Evolutionary conservation across 2,888 invertebrate genomes (phyloP), one percentile per base, ranked within the genome.

Genomic region (Hypsopygia costalis): DNA sequence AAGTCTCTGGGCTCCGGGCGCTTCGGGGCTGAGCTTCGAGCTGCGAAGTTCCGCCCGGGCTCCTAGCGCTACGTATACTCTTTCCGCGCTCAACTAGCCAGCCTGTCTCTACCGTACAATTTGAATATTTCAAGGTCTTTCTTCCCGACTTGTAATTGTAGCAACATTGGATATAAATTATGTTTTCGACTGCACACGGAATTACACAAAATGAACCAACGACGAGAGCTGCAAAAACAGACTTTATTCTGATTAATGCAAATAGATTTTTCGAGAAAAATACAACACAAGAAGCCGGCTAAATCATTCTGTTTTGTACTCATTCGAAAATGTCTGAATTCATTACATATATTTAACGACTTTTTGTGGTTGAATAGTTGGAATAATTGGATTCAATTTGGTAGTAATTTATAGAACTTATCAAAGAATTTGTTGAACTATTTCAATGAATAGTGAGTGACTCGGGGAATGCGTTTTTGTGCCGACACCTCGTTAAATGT

Each of bases 1-100:
- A 29, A 36, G 36, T 36, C 36, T 21, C 21, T 11, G 36, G n/a
- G 12, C 20, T 25, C n/a, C 22, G 36, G 21, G 25, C 25, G 25
- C 25, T 3, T 3, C 25, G 8, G n/a, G 5, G 25, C 5, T 6
- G 25, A 21, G 21, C 4, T 3, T 6, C 21, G 21, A 21, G 21
- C n/a, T n/a, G 21, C 21, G 21, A 21, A 3, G 3, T 21, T 6
- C 3, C 21, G 21, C 21, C 3, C 3, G 6, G 4, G 21, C 21
- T 21, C 4, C 21, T 21, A n/a, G n/a, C n/a, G n/a, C n/a, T n/a
- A n/a, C n/a, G n/a, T n/a, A n/a, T n/a, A n/a, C n/a, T n/a, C n/a
- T n/a, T n/a, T n/a, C n/a, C n/a, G n/a, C n/a, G n/a, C n/a, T n/a
- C n/a, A n/a, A n/a, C 16, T 16, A 4, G 16, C 16, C 3, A 16